phyloP scores from a whole-genome alignment of 2,888 invertebrate genomes.

The Anthoptus insignis region DNA sequence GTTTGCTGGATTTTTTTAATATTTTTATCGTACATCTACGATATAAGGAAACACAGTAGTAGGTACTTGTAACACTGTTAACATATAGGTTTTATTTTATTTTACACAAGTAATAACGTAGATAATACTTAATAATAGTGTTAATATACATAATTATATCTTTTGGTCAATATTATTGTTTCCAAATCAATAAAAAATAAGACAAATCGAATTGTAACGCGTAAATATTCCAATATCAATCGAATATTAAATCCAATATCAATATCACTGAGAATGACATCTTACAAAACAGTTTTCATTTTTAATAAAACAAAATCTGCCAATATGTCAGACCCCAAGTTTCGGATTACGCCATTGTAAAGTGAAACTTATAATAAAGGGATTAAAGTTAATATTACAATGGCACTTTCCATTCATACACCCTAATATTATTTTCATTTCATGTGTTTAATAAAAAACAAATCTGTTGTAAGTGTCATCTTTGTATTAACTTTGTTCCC shows the following conservation, averaged over 20 bases:
- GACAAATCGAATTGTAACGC: no score
- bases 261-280: constrained; percentile 13
- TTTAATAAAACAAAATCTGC: neutral
- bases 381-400: neutral
- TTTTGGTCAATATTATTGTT: neutral
- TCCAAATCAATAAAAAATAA: constrained; percentile 5
- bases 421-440: constrained; percentile 2
- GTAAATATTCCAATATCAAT: neutral
- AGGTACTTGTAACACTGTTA: no score
- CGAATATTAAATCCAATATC: constrained; percentile 8
- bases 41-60: no score
- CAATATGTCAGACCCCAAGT: neutral
- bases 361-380: neutral
- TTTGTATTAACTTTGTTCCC: constrained; percentile 4
- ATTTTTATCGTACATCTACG: no score
- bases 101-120: no score
- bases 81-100: no score
- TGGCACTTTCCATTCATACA: neutral
- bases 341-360: neutral
- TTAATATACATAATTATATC: no score
- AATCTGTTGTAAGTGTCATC: constrained; percentile 18
- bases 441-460: constrained; percentile 8
- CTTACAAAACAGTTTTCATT: constrained; percentile 14
- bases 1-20: no score
- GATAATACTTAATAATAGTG: no score